These are phyloP conservation scores for Neodontobutis hainanensis DNA, from an alignment of 2,113 vertebrate genomes.

Conservation along the genomic window DNA sequence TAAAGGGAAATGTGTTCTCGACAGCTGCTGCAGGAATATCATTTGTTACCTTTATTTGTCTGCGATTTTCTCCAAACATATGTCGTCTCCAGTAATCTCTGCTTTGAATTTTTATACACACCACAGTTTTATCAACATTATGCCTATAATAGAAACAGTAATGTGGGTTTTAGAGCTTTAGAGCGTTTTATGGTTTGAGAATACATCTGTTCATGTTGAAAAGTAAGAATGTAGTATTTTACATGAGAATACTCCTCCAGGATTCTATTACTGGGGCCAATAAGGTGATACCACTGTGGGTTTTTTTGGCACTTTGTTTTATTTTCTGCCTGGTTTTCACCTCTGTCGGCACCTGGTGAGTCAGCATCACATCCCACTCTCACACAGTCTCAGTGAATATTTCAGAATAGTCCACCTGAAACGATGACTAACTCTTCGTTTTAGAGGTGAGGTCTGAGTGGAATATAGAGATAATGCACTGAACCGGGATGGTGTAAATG, in stretches of 20 bases:
- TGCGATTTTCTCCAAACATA: constrained; percentile 1
- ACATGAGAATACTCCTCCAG: neutral
- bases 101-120: neutral
- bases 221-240: no score
- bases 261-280: neutral
- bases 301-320: neutral
- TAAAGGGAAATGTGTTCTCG: constrained; percentile 3
- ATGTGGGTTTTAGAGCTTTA: neutral
- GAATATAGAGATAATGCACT: neutral
- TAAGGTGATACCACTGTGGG: constrained; percentile 4
- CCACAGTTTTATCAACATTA: neutral
- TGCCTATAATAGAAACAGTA: neutral
- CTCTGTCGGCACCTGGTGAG: constrained; percentile 40
- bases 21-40: neutral
- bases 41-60: constrained; percentile 33
- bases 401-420: neutral
- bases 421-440: constrained; percentile 26
- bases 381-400: constrained; percentile 12
- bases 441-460: constrained; percentile 14
- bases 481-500: neutral
- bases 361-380: constrained; percentile 45
- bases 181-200: neutral
- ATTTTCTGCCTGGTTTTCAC: constrained; percentile 16
- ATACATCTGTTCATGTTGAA: neutral
- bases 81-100: neutral